Conservation (phyloP, 1,140 invertebrate genomes). For the Scaptomyza montana region DNA sequence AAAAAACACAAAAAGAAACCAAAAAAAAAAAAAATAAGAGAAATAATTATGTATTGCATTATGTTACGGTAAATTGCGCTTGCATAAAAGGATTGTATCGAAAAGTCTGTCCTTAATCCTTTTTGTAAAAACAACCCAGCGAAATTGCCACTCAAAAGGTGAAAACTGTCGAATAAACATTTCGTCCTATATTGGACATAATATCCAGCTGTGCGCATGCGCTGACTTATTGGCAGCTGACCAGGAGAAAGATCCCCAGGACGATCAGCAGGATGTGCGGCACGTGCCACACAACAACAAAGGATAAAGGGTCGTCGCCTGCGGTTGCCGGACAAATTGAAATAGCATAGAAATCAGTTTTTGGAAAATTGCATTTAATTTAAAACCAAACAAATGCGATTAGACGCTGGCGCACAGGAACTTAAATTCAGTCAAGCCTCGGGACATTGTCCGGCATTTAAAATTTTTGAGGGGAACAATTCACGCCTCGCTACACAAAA, state of each 20-base stretch:
- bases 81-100: constrained; percentile 42
- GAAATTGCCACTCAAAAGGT: constrained; percentile 76
- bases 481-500: constrained; percentile 83
- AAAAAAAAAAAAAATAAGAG: constrained; percentile 11
- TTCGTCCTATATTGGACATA: constrained; percentile 34
- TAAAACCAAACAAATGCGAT: constrained; percentile 72
- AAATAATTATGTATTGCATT: constrained; percentile 12
- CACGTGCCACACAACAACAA: constrained; percentile 11
- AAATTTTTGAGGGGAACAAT: constrained; percentile 39
- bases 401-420: constrained; percentile 33
- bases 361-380: constrained; percentile 64
- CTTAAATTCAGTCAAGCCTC: constrained; percentile 33
- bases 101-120: constrained; percentile 64
- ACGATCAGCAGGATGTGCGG: constrained; percentile 29
- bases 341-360: constrained; percentile 27
- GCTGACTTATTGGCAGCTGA: constrained; percentile 71
- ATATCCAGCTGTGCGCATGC: constrained; percentile 67
- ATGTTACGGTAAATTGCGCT: constrained; percentile 68
- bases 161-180: constrained; percentile 66
- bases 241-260: constrained; percentile 23
- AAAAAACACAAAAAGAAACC: constrained; percentile 40
- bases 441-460: not conserved
- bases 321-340: constrained; percentile 72
- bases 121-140: constrained; percentile 46
- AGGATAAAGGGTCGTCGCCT: constrained; percentile 61